These are phyloP conservation scores for Athrips mouffetella DNA, from an alignment of 2,888 invertebrate genomes.

Conservation along the genomic window DNA sequence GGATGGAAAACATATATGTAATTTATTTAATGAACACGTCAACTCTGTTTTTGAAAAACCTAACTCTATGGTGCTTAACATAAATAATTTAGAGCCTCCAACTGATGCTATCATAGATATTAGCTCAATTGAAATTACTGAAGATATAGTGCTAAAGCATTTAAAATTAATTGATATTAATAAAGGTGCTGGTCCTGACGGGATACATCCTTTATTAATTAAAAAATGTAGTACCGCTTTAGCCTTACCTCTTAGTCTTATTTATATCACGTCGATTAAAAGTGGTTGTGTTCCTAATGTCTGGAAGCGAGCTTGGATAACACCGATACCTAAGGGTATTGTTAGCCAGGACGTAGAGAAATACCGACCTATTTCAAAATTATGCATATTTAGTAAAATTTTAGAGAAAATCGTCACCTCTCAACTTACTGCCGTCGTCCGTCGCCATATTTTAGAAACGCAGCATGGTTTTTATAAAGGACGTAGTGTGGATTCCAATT, in stretches of 20 bases:
- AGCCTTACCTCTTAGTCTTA: neutral
- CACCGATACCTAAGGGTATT: too few relatives aligned
- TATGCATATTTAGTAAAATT: too few relatives aligned
- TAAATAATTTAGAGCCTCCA: neutral
- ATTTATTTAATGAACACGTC: constrained; percentile 1
- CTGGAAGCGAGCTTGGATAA: constrained; percentile 19
- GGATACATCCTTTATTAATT: constrained; percentile 11
- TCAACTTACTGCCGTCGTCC: too few relatives aligned
- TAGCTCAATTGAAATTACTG: neutral
- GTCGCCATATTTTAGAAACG: too few relatives aligned
- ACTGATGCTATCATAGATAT: neutral
- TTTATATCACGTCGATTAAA: neutral
- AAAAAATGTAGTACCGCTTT: neutral
- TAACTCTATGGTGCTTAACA: neutral
- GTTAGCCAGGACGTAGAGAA: too few relatives aligned
- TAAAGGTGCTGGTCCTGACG: constrained; percentile 1
- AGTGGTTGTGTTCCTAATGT: constrained; percentile 1
- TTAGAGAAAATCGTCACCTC: too few relatives aligned
- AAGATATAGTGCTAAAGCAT: neutral
- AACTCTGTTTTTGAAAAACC: constrained; percentile 3
- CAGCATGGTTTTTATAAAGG: too few relatives aligned
- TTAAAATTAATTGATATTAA: neutral
- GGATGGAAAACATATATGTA: neutral
- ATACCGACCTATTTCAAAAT: too few relatives aligned
- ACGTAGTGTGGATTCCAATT: too few relatives aligned